Evolutionary conservation across 2,113 vertebrate species (phyloP), one percentile per base, ranked within the genome.

Genomic region (Illadopsis cleaveri): DNA sequence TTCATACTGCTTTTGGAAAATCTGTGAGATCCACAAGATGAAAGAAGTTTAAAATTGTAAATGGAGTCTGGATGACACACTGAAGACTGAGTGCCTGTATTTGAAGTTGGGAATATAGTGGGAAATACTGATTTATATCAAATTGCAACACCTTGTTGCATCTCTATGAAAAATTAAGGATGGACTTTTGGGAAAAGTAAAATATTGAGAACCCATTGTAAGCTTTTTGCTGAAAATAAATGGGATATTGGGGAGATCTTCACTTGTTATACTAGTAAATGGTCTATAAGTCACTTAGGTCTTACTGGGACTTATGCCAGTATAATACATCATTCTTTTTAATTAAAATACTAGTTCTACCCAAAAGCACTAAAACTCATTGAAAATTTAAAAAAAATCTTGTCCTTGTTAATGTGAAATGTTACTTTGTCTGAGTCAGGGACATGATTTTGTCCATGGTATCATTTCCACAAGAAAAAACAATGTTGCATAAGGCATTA

Each of bases 151-250:
- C 16, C 33, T 86, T 91, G 77, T 93, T 95, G 30, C 88, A 93
- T 88, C 47, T 93, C 10, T 66, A 14, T 81, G 60, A 96, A 92
- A 93, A 95, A 92, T 90, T 96, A 94, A 88, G 68, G 62, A 88
- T 71, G 35, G 51, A 70, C 94, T 94, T 96, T 82, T 88, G 87
- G 85, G 85, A 66, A 91, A 91, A 94, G 85, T 97, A 72, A 91
- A 94, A 86, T 94, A 88, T 40, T 95, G 87, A 94, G 94, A 90
- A 93, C 51, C 85, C 76, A 95, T 94, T 95, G 82, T 76, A 86
- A 88, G 93, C 85, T 96, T 96, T 96, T 94, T 95, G 37, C 79
- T 86, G 85, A 92, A 94, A 96, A 94, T 93, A 88, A 93, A 94
- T 96, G 92, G 62, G 82, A 77, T 96, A 94, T 86, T 94, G 78